phyloP scores from a whole-genome alignment of 1,140 invertebrate species.

The Diprion similis region DNA sequence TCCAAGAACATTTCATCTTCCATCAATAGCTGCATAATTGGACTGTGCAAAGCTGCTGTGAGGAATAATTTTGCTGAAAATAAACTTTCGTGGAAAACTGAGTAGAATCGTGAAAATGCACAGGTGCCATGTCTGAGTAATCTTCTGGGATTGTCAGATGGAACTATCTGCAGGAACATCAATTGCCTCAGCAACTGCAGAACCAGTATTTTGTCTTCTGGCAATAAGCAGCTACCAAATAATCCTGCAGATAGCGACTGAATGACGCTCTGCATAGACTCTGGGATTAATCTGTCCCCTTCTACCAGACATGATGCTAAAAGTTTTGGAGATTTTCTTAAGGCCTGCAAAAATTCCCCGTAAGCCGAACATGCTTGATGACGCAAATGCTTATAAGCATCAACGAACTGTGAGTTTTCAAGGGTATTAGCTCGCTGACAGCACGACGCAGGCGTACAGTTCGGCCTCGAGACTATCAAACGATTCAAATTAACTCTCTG shows the following conservation, averaged over 20 bases:
- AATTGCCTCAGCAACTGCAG: conserved; percentile 81
- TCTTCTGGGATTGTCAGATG: conserved; percentile 83
- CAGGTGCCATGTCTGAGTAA: conserved; percentile 85
- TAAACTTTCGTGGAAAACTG: conserved; percentile 88
- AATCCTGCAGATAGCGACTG: conserved; percentile 81
- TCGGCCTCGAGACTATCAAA: conserved; percentile 77
- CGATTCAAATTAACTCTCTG: conserved; percentile 85
- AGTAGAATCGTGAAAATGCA: conserved; percentile 90
- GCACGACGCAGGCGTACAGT: conserved; percentile 76
- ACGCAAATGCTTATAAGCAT: conserved; percentile 85
- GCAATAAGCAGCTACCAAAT: conserved; percentile 82
- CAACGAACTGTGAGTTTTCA: conserved; percentile 83
- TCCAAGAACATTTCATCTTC: conserved; percentile 94
- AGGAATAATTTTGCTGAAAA: conserved; percentile 92
- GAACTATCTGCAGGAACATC: conserved; percentile 82
- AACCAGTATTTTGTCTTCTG: conserved; percentile 82
- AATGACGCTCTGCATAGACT: conserved; percentile 71
- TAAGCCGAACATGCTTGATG: conserved; percentile 81
- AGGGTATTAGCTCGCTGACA: conserved; percentile 80
- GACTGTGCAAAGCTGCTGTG: conserved; percentile 88
- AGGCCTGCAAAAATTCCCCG: conserved; percentile 79
- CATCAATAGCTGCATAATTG: conserved; percentile 91
- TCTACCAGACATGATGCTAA: conserved; percentile 80
- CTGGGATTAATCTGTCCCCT: conserved; percentile 74
- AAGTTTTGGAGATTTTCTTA: conserved; percentile 82